Conservation (phyloP, 1,140 invertebrate species). For the Steinernema khuongi region DNA sequence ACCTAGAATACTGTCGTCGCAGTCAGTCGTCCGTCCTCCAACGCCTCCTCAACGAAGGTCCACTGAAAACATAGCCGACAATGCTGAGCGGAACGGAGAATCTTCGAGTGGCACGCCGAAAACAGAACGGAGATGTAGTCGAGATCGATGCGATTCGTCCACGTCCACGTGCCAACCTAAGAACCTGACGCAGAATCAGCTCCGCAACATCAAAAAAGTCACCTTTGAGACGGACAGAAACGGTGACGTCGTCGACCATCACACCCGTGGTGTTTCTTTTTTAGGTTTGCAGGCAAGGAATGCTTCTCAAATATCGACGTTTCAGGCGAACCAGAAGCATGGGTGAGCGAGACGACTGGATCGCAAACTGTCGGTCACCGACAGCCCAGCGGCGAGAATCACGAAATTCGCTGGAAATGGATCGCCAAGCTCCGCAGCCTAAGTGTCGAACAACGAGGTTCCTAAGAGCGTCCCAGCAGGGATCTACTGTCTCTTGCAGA, state of each 20-base stretch:
- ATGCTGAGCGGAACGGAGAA: not conserved
- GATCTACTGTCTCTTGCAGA: not conserved
- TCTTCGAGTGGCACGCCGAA: not conserved
- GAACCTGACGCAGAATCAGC: not conserved
- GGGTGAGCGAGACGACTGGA: conserved; percentile 5
- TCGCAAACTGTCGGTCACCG: not conserved
- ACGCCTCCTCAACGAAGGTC: not conserved
- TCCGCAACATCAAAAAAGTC: conserved; percentile 1
- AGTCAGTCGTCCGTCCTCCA: not conserved
- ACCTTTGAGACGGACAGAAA: not conserved
- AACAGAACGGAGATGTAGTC: not conserved
- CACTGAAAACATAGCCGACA: not conserved
- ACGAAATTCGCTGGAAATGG: conserved; percentile 1
- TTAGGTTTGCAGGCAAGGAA: not conserved
- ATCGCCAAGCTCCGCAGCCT: not conserved
- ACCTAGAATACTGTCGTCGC: not conserved
- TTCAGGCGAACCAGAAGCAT: conserved; percentile 3
- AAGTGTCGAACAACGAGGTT: not conserved
- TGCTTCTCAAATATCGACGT: not conserved
- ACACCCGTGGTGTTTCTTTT: not conserved
- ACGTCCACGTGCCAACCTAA: not conserved
- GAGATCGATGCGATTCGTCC: not conserved
- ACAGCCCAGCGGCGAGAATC: not conserved
- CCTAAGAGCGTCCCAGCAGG: too few relatives aligned
- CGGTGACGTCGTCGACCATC: not conserved